Evolutionary conservation across 2,797 vertebrate species (phyloP).

Genomic region (Siniperca scherzeri): DNA sequence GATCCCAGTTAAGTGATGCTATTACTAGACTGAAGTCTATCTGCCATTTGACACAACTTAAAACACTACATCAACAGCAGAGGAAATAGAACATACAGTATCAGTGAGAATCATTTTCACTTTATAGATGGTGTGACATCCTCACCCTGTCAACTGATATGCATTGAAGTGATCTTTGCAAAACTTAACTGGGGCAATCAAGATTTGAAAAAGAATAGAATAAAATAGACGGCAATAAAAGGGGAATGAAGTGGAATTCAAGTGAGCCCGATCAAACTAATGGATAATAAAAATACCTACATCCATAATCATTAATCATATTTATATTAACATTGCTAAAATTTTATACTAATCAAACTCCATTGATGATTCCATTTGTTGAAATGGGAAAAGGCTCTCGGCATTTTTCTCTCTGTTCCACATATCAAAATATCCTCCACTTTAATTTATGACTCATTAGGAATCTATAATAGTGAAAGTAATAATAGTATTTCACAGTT

Average conservation of each 20-base stretch:
- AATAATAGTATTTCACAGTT: conserved; percentile 41
- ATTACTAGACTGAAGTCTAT: conserved; percentile 45
- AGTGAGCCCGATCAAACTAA: conserved; percentile 35
- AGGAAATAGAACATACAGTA: background rate
- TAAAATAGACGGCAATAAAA: background rate
- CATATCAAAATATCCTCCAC: conserved; percentile 37
- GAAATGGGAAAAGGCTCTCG: conserved; percentile 36
- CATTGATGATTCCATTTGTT: conserved; percentile 45
- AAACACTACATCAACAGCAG: conserved; percentile 27
- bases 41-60: conserved; percentile 24
- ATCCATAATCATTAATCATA: conserved; percentile 55
- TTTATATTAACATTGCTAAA: conserved; percentile 56
- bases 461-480: conserved; percentile 50
- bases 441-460: conserved; percentile 59
- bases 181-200: background rate
- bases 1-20: conserved; percentile 57
- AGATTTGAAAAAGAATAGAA: conserved; percentile 3
- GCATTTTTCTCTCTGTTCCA: conserved; percentile 40
- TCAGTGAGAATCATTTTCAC: conserved; percentile 1
- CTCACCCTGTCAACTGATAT: background rate
- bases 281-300: conserved; percentile 27
- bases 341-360: conserved; percentile 49
- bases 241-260: background rate
- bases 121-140: background rate
- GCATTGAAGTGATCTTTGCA: background rate